These are phyloP conservation scores for Polydrusus cervinus DNA, from an alignment of 2,888 invertebrate genomes.

Conservation along the genomic window DNA sequence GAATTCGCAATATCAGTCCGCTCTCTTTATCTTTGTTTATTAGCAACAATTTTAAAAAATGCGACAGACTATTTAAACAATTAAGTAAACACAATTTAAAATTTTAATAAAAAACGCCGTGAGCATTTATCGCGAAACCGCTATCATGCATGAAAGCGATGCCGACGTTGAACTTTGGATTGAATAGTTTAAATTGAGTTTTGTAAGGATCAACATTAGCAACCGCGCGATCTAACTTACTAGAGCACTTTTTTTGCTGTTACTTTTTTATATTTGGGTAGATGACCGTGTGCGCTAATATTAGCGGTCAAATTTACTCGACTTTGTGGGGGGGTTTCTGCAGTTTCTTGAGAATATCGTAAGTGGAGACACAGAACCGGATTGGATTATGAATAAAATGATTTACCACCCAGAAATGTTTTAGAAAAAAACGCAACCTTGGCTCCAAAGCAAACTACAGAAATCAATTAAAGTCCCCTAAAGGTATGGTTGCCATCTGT, in stretches of 20 bases:
- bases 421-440: no score
- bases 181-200: constrained; percentile 4
- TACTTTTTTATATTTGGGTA: constrained; percentile 47
- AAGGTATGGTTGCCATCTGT: no score
- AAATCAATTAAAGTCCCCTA: no score
- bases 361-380: background rate
- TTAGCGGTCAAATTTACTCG: constrained; percentile 4
- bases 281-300: constrained; percentile 29
- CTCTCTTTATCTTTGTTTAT: constrained; percentile 9
- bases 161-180: constrained; percentile 27
- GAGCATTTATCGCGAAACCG: constrained; percentile 6
- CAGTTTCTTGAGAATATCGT: background rate
- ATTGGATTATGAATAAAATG: background rate
- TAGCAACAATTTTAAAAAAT: constrained; percentile 18
- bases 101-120: background rate
- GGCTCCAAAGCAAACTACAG: no score
- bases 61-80: constrained; percentile 38
- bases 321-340: background rate
- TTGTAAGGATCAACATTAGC: background rate
- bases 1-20: background rate
- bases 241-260: constrained; percentile 32
- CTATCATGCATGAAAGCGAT: constrained; percentile 35
- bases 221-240: constrained; percentile 15
- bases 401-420: no score
- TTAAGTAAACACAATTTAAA: constrained; percentile 17